Conservation (phyloP, 2,888 invertebrate genomes). For the Synergus gifuensis region DNA sequence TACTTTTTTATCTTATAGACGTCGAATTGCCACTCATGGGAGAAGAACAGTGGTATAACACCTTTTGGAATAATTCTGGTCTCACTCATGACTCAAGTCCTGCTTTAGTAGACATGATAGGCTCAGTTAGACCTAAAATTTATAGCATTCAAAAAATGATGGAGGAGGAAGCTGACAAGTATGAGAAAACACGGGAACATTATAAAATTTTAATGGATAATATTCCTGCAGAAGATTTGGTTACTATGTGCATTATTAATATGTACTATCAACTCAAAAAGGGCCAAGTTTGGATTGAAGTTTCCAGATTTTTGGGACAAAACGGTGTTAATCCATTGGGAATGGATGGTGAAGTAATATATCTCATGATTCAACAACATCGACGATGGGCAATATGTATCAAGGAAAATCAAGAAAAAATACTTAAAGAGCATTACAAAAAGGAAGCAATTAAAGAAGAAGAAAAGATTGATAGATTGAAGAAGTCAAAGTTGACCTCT, state of each 20-base stretch:
- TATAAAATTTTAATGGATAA: constrained; percentile 73
- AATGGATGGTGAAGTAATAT: constrained; percentile 73
- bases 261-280: constrained; percentile 77
- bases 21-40: constrained; percentile 76
- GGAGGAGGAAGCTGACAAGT: constrained; percentile 67
- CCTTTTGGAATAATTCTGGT: constrained; percentile 60
- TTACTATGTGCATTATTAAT: constrained; percentile 76
- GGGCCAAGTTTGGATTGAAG: constrained; percentile 78
- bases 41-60: constrained; percentile 71
- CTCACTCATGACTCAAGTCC: constrained; percentile 68
- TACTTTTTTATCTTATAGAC: constrained; percentile 63
- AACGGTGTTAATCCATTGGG: constrained; percentile 71
- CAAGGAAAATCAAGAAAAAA: constrained; percentile 69
- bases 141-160: constrained; percentile 77
- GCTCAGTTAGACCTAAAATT: constrained; percentile 78
- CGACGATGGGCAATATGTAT: constrained; percentile 72
- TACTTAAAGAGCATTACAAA: constrained; percentile 63
- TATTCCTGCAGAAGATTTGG: constrained; percentile 72
- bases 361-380: constrained; percentile 71
- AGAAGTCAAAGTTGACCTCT: constrained; percentile 70
- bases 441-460: constrained; percentile 72
- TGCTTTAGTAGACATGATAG: constrained; percentile 74
- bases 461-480: constrained; percentile 70
- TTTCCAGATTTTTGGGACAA: constrained; percentile 72
- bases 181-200: constrained; percentile 71